Evolutionary conservation across 2,113 vertebrate genomes (phyloP).

Genomic region (Nasalis larvatus): DNA sequence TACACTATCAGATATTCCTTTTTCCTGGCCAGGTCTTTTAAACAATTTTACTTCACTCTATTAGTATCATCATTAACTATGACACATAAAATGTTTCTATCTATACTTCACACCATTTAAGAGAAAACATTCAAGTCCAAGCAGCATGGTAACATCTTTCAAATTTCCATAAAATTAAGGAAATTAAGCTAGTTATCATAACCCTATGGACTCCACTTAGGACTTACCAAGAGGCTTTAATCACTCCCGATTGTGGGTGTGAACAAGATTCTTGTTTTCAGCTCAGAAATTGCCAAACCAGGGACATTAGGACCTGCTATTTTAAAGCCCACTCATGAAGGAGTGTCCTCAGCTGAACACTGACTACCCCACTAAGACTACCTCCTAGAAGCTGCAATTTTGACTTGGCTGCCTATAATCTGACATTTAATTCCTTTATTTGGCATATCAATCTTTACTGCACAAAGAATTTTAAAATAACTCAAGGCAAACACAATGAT

Average conservation of each 20-base stretch:
- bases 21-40: neutral
- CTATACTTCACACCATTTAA: neutral
- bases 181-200: neutral
- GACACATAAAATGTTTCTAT: neutral
- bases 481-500: neutral
- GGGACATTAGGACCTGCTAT: neutral
- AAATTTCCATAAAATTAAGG: neutral
- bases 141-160: neutral
- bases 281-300: neutral
- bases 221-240: neutral
- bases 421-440: neutral
- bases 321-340: neutral
- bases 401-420: neutral
- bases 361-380: neutral
- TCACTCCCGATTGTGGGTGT: fast-evolving
- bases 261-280: neutral
- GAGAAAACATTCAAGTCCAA: slow-evolving; percentile 37
- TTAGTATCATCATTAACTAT: neutral
- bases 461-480: slow-evolving; percentile 14
- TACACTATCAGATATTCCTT: neutral
- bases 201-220: neutral
- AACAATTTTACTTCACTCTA: neutral
- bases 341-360: neutral
- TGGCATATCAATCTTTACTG: neutral
- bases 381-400: neutral